Percentiles rank a stretch among this genome's conserved stretches.
These are phyloP conservation scores for Isichthys henryi DNA, from an alignment of 2,113 vertebrate species.

Conservation along the genomic window DNA sequence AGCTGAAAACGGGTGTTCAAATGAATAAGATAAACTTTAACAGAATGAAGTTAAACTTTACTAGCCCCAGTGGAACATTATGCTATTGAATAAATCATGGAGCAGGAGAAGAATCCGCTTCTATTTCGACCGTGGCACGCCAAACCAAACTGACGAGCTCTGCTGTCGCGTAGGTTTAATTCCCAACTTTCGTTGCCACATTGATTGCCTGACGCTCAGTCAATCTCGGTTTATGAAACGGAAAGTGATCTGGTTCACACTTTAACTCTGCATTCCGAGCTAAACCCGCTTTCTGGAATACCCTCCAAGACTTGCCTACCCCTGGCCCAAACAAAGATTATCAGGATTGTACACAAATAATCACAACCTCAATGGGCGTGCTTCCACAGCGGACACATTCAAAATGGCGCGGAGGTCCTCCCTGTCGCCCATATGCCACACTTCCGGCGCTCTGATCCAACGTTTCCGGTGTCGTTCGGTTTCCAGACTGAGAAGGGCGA, in stretches of 20 bases:
- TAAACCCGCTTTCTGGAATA: background rate
- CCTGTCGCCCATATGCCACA: background rate
- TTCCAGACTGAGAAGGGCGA: constrained; percentile 64
- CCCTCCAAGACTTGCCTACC: background rate
- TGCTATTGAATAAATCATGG: background rate
- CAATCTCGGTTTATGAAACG: background rate
- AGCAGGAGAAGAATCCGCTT: background rate
- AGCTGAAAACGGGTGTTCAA: background rate
- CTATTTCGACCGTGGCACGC: background rate
- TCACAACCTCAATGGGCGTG: background rate
- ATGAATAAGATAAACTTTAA: background rate
- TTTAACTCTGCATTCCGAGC: background rate
- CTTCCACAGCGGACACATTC: constrained; percentile 4
- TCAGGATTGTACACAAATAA: background rate
- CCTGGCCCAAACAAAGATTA: background rate
- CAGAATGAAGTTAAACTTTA: background rate
- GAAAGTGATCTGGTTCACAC: background rate
- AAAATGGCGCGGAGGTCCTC: constrained; percentile 5
- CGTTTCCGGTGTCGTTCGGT: constrained; percentile 41
- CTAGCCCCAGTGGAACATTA: background rate
- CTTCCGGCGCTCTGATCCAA: constrained; percentile 37
- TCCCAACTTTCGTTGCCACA: background rate
- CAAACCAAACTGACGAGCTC: background rate
- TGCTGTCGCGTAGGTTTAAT: background rate
- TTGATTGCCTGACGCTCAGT: background rate